A percentile compares a stretch with the other conserved stretches of the same genome.
These are phyloP conservation scores for Euborellia annulipes DNA, from an alignment of 1,140 invertebrate species.

Conservation along the genomic window DNA sequence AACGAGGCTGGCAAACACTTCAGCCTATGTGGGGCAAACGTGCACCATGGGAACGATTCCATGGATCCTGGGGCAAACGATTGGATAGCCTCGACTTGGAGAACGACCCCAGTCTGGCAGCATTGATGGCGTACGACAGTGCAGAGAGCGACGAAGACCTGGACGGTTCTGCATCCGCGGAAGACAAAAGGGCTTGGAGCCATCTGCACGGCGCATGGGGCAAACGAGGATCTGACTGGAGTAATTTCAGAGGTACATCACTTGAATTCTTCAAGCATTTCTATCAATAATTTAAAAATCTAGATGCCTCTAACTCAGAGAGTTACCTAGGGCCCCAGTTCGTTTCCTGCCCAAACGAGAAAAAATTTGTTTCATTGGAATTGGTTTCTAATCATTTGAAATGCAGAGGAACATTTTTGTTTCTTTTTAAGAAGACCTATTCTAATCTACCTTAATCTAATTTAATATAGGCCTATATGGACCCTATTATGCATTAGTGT, in stretches of 20 bases:
- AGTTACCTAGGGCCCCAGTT: too few species aligned
- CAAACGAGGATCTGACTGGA: constrained; percentile 39
- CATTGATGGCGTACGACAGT: constrained; percentile 16
- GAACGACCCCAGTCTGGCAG: constrained; percentile 9
- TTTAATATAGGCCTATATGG: too few species aligned
- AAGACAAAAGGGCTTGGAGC: constrained; percentile 43
- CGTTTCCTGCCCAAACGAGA: too few species aligned
- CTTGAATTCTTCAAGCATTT: too few species aligned
- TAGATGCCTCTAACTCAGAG: too few species aligned
- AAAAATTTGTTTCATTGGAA: too few species aligned
- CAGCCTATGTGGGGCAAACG: constrained; percentile 10
- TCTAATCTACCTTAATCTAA: too few species aligned
- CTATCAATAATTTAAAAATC: too few species aligned
- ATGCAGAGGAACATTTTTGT: too few species aligned
- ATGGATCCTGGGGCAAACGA: constrained; percentile 13
- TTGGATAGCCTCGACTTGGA: not conserved
- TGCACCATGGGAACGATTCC: constrained; percentile 9
- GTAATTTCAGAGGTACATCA: constrained; percentile 43
- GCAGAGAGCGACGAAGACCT: constrained; percentile 16
- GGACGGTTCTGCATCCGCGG: constrained; percentile 4
- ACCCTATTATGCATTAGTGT: too few species aligned
- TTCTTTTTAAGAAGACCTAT: too few species aligned
- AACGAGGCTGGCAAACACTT: constrained; percentile 1
- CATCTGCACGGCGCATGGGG: constrained; percentile 44
- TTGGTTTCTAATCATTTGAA: too few species aligned